phyloP scores from a whole-genome alignment of 2,888 invertebrate species.

The Lithophane semibrunnea region DNA sequence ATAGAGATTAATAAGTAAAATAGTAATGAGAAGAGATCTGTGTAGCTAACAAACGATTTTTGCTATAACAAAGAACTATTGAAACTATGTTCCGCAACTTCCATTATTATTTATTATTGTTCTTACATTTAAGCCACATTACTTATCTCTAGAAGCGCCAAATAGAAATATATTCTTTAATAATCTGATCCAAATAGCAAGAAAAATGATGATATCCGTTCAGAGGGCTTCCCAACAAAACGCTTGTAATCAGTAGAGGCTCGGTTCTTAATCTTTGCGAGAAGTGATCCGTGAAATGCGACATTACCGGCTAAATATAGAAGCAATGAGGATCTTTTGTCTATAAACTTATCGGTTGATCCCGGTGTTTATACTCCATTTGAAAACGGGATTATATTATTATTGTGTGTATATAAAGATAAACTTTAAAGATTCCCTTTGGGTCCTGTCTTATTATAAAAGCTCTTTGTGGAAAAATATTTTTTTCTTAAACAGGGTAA shows the following conservation, averaged over 20 bases:
- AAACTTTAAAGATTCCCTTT: no score
- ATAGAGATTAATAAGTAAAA: neutral
- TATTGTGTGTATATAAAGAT: neutral
- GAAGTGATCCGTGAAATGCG: slow-evolving; percentile 54
- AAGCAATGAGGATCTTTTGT: slow-evolving; percentile 27
- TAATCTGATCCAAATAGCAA: slow-evolving; percentile 31
- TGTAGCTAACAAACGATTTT: neutral
- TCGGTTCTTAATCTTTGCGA: slow-evolving; percentile 48
- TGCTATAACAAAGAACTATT: neutral
- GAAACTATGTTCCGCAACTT: neutral
- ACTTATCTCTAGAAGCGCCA: neutral
- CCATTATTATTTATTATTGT: neutral
- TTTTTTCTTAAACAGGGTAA: no score
- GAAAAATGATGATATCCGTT: slow-evolving; percentile 30
- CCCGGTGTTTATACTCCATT: slow-evolving; percentile 12
- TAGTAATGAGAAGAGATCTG: neutral
- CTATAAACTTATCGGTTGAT: slow-evolving; percentile 20
- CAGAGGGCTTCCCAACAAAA: slow-evolving; percentile 21
- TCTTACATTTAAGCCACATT: neutral
- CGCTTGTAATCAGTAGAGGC: slow-evolving; percentile 43
- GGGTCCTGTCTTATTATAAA: neutral
- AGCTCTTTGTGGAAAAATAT: neutral
- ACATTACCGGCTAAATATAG: slow-evolving; percentile 34
- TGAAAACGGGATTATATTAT: slow-evolving; percentile 3
- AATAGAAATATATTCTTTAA: slow-evolving; percentile 14